Percentiles rank a stretch among this genome's conserved stretches.
These are phyloP conservation scores for Syritta pipiens DNA, from an alignment of 2,888 invertebrate genomes.

Conservation along the genomic window DNA sequence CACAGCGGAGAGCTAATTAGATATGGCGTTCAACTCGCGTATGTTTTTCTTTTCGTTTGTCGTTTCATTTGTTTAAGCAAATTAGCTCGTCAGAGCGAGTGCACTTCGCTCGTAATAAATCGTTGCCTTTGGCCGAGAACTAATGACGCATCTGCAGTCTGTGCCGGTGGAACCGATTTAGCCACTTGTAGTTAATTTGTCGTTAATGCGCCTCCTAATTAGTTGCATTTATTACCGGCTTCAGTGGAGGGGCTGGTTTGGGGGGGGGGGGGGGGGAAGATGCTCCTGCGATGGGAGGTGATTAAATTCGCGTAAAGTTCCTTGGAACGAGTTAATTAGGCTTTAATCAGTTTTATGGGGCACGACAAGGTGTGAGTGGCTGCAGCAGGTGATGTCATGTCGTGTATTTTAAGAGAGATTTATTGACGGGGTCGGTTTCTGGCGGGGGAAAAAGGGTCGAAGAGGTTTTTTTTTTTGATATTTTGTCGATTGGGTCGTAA, in stretches of 20 bases:
- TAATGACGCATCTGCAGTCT: constrained; percentile 23
- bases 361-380: background rate
- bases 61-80: constrained; percentile 58
- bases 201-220: constrained; percentile 21
- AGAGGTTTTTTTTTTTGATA: too few relatives aligned
- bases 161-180: background rate
- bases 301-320: constrained; percentile 11
- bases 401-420: background rate
- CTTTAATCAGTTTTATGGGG: background rate
- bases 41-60: constrained; percentile 20
- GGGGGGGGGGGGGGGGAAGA: too few relatives aligned
- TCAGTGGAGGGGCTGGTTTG: background rate
- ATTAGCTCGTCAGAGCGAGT: constrained; percentile 63
- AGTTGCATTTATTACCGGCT: background rate
- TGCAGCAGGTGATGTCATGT: constrained; percentile 11
- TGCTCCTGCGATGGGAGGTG: too few relatives aligned
- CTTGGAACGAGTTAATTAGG: constrained; percentile 4
- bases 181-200: constrained; percentile 24
- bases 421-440: too few relatives aligned
- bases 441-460: too few relatives aligned
- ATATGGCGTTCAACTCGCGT: constrained; percentile 58
- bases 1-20: constrained; percentile 61
- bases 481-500: too few relatives aligned
- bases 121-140: constrained; percentile 1
- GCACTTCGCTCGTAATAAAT: constrained; percentile 39